Evolutionary conservation across 2,113 vertebrate genomes (phyloP).

Genomic region (Pterocles orientalis): DNA sequence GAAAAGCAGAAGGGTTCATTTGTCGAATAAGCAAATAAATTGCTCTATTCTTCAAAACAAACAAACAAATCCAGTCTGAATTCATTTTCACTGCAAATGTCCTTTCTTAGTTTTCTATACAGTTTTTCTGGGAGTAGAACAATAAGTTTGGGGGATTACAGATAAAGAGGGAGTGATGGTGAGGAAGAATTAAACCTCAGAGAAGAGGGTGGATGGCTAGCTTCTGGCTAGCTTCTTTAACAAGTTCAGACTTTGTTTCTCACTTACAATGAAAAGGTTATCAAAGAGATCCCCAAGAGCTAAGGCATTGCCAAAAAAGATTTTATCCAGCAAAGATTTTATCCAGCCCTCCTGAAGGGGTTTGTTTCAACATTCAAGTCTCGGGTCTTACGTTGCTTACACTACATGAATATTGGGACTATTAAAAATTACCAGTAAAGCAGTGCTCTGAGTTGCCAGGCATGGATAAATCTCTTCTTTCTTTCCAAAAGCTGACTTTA

Average conservation of each 20-base stretch:
- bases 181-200: neutral
- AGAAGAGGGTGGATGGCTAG: neutral
- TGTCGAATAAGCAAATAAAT: neutral
- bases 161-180: neutral
- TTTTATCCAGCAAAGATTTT: neutral
- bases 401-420: neutral
- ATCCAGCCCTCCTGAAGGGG: neutral
- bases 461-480: neutral
- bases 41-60: neutral
- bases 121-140: neutral
- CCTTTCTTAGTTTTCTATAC: neutral
- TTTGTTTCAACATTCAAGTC: neutral
- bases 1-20: neutral
- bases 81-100: neutral
- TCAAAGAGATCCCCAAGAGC: neutral
- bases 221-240: neutral
- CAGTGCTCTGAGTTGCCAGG: neutral
- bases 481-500: neutral
- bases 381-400: neutral
- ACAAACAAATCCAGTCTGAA: neutral
- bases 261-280: neutral
- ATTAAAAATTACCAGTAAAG: neutral
- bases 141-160: neutral
- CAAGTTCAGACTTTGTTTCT: neutral
- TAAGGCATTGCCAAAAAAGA: neutral